Base-by-base conservation (phyloP, 2,113 vertebrate species). In the Trichechus manatus region DNA sequence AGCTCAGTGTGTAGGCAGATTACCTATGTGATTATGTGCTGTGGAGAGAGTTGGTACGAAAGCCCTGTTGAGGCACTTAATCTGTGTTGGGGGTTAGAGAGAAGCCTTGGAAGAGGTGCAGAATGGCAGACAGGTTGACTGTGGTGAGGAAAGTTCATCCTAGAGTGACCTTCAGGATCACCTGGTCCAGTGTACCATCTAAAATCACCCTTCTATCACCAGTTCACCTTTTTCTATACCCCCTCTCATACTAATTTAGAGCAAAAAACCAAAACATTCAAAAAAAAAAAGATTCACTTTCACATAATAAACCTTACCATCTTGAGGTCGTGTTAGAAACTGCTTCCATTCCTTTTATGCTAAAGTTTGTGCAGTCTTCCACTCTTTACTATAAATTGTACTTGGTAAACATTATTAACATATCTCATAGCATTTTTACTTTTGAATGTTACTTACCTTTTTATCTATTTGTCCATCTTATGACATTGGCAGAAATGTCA, bases 281-380 rank as follows among this genome's bases (percentile, higher is more conserved):
- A 9, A 19, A 72, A 47, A 83, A 50, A 11, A 29, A 61, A 63
- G 27, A 3, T 27, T 84, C 39, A 29, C 27, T 33, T 88, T 61
- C 56, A 75, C n/a, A 50, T 77, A 87, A n/a, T 74, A 88, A 81
- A 85, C 14, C 77, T 72, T 96, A 74, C 53, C 47, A 82, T 47
- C 63, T 64, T 91, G 64, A 96, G 90, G 83, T 88, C 33, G 20
- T 77, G 42, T 23, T 63, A 47, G 50, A 84, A 87, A 93, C 20
- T 68, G 14, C 79, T 79, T 78, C 74, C n/a, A 36, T 91, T 86
- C 22, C 14, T 75, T 89, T 75, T 68, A 27, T 68, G 36, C 42
- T 53, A 22, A 22, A 1, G 20, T 63, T 91, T 56, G 1, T 75
- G 9, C 70, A 92, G 20, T 64, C 22, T 75, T 66, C 11, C 63